Percentiles rank a stretch among this genome's conserved stretches.
phyloP scores from a whole-genome alignment of 2,797 vertebrate genomes.

The Scomberomorus guttatus region DNA sequence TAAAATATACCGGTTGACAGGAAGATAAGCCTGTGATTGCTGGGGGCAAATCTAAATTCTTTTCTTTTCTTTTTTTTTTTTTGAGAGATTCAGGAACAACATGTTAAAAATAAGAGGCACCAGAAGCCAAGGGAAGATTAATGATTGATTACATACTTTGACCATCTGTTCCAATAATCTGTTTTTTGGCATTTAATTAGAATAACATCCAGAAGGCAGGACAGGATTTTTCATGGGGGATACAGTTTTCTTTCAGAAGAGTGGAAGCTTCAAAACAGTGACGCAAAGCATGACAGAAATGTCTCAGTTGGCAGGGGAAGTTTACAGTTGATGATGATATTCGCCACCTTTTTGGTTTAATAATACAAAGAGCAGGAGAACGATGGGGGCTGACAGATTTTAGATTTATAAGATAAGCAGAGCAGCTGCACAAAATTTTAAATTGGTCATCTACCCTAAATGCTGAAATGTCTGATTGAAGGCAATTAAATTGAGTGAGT shows the following conservation, averaged over 20 bases:
- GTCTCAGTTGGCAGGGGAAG: slow-evolving; percentile 13
- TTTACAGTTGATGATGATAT: not conserved
- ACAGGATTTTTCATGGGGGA: slow-evolving; percentile 31
- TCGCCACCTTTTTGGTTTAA: slow-evolving; percentile 3
- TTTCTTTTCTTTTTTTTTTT: not conserved
- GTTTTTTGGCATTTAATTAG: slow-evolving; percentile 51
- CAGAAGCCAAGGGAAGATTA: slow-evolving; percentile 49
- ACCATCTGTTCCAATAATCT: slow-evolving; percentile 64
- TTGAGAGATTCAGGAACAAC: slow-evolving; percentile 16
- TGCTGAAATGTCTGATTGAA: not conserved
- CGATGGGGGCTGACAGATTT: slow-evolving; percentile 4
- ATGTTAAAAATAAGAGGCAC: slow-evolving; percentile 46
- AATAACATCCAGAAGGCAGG: slow-evolving; percentile 64
- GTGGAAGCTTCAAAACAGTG: slow-evolving; percentile 2
- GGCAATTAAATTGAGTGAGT: slow-evolving; percentile 8
- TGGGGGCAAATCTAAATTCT: slow-evolving; percentile 15
- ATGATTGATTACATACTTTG: slow-evolving; percentile 58
- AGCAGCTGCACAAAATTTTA: slow-evolving; percentile 3
- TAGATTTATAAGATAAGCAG: not conserved
- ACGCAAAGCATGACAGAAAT: slow-evolving; percentile 4
- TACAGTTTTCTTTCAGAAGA: slow-evolving; percentile 24
- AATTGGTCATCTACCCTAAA: not conserved
- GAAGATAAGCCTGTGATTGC: not conserved
- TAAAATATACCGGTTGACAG: slow-evolving; percentile 37
- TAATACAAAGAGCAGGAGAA: slow-evolving; percentile 6